Conservation (phyloP, 2,888 invertebrate genomes). For the Tridacna crocea region DNA sequence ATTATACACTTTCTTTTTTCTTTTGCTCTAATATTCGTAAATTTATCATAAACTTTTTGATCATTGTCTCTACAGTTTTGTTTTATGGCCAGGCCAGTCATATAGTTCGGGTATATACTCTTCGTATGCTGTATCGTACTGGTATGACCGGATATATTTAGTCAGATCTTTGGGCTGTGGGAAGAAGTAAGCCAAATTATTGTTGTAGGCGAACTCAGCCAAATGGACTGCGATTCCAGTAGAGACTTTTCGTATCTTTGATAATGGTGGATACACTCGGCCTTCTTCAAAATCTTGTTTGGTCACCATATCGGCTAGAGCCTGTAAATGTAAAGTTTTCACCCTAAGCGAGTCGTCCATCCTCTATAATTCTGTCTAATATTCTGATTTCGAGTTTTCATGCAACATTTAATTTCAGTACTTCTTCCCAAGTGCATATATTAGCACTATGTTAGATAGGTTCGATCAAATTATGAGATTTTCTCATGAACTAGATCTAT, state of each 20-base stretch:
- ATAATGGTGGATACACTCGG: slow-evolving; percentile 97
- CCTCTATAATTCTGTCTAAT: too few species aligned
- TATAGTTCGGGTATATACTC: slow-evolving; percentile 85
- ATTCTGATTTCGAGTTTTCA: too few species aligned
- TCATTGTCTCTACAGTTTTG: background rate
- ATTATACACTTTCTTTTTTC: too few species aligned
- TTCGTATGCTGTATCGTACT: slow-evolving; percentile 84
- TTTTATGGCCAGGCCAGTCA: slow-evolving; percentile 81
- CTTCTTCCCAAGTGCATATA: too few species aligned
- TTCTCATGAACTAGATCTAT: too few species aligned
- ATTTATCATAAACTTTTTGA: too few species aligned
- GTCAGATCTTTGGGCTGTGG: slow-evolving; percentile 86
- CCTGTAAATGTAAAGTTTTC: slow-evolving; percentile 84
- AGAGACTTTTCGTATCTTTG: slow-evolving; percentile 93
- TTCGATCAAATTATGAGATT: too few species aligned
- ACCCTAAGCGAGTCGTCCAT: too few species aligned
- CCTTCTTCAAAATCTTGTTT: slow-evolving; percentile 92
- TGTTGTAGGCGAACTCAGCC: slow-evolving; percentile 92
- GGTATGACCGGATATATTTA: slow-evolving; percentile 84
- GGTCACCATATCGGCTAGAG: slow-evolving; percentile 92
- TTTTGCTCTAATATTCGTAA: too few species aligned
- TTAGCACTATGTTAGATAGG: too few species aligned
- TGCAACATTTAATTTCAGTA: too few species aligned
- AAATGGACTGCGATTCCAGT: slow-evolving; percentile 92
- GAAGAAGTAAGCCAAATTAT: slow-evolving; percentile 85